Conservation (phyloP, 2,797 vertebrate genomes). For the Neoniphon sammara region DNA sequence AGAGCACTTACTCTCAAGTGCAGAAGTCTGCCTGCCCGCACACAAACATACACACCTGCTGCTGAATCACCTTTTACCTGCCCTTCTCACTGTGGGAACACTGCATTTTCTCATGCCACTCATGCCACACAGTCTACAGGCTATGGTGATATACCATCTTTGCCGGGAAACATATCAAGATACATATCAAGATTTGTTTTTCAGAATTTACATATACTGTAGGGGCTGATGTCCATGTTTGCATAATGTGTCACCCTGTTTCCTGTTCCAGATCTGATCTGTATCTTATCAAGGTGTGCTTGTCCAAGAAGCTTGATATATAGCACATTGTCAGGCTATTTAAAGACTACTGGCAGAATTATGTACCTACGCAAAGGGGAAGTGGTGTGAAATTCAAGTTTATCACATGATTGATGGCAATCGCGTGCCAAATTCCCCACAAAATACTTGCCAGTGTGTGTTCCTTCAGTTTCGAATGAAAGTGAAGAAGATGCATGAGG, state of each 20-base stretch:
- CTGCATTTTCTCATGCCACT: no score
- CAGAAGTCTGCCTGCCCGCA: not conserved
- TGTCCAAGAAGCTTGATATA: constrained; percentile 16
- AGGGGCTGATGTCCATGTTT: constrained; percentile 35
- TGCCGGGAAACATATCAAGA: constrained; percentile 23
- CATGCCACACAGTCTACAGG: no score
- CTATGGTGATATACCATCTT: constrained; percentile 12
- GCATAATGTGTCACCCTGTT: constrained; percentile 34
- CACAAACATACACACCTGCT: no score
- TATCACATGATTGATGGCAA: not conserved
- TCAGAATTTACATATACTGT: not conserved
- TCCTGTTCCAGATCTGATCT: constrained; percentile 41
- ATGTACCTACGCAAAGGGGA: not conserved
- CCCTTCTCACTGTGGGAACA: no score
- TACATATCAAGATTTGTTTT: constrained; percentile 25
- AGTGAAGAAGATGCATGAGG: not conserved
- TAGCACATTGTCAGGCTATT: not conserved
- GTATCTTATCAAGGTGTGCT: constrained; percentile 27
- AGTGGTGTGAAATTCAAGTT: not conserved
- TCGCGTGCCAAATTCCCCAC: not conserved
- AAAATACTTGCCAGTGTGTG: not conserved
- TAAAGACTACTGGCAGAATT: constrained; percentile 27
- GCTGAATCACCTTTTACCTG: no score
- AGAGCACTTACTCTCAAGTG: not conserved
- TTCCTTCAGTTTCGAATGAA: constrained; percentile 15